Conservation (phyloP, 53 echinoderm and acorn worm genomes). For the Temnopleurus reevesii region DNA sequence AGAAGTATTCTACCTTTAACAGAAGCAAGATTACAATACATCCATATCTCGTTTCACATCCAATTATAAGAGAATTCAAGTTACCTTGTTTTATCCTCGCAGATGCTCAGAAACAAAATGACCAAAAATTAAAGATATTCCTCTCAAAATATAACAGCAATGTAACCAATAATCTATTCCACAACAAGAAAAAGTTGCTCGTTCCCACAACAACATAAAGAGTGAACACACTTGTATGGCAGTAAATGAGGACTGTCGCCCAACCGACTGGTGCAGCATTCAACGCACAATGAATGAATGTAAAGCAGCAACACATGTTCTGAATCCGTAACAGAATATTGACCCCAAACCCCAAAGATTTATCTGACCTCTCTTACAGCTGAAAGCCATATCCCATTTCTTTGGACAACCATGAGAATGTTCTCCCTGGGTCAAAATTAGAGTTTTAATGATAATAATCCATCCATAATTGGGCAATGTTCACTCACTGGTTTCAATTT, state of each 20-base stretch:
- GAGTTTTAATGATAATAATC: too few relatives aligned
- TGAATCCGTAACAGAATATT: background rate
- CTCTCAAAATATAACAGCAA: background rate
- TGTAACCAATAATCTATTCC: background rate
- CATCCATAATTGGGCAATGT: too few relatives aligned
- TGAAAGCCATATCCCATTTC: too few relatives aligned
- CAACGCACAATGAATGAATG: background rate
- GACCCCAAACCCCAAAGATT: background rate
- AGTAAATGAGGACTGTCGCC: too few relatives aligned
- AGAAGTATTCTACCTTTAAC: too few relatives aligned
- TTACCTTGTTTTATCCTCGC: background rate
- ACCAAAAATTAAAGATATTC: background rate
- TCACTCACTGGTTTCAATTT: too few relatives aligned
- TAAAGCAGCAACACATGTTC: background rate
- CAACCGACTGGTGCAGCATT: too few relatives aligned
- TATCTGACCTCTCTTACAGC: background rate
- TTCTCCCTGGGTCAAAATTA: too few relatives aligned
- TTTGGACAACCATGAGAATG: too few relatives aligned
- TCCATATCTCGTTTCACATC: too few relatives aligned
- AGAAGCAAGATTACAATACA: too few relatives aligned
- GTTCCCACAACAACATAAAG: background rate
- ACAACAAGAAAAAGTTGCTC: background rate
- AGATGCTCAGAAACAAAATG: background rate
- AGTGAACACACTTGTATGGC: background rate
- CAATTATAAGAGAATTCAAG: too few relatives aligned